Evolutionary conservation across 2,113 vertebrate genomes (phyloP).

Genomic region (Myotis lucifugus): DNA sequence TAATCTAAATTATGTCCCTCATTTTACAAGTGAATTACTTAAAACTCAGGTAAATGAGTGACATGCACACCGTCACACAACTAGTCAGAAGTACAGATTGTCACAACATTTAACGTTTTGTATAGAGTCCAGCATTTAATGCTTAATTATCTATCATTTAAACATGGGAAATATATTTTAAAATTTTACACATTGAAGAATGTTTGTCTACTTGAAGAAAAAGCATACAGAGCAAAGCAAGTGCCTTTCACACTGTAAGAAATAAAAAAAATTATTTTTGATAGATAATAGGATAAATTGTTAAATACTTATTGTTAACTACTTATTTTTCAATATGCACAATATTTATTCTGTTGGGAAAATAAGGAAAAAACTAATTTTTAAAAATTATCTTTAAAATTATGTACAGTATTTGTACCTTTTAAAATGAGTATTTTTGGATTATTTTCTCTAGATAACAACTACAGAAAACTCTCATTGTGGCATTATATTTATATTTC

Average conservation of each 20-base stretch:
- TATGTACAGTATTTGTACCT: neutral
- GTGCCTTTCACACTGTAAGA: neutral
- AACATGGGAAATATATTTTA: neutral
- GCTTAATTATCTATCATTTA: neutral
- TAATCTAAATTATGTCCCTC: neutral
- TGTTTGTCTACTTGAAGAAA: neutral
- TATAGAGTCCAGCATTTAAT: neutral
- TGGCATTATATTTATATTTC: neutral
- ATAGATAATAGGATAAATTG: neutral
- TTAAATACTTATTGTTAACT: neutral
- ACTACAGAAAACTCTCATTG: neutral
- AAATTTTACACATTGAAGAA: neutral
- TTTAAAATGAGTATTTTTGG: neutral
- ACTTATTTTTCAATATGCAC: neutral
- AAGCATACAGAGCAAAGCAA: neutral
- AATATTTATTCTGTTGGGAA: neutral
- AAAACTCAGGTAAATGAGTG: neutral
- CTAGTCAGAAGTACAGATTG: neutral
- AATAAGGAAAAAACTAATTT: neutral
- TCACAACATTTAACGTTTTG: neutral
- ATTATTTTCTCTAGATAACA: neutral
- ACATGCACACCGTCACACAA: neutral
- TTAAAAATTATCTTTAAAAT: neutral
- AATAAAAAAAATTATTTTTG: conserved; percentile 12
- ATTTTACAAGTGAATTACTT: neutral